Conservation (phyloP, 2,113 vertebrate genomes). For the Promerops cafer region DNA sequence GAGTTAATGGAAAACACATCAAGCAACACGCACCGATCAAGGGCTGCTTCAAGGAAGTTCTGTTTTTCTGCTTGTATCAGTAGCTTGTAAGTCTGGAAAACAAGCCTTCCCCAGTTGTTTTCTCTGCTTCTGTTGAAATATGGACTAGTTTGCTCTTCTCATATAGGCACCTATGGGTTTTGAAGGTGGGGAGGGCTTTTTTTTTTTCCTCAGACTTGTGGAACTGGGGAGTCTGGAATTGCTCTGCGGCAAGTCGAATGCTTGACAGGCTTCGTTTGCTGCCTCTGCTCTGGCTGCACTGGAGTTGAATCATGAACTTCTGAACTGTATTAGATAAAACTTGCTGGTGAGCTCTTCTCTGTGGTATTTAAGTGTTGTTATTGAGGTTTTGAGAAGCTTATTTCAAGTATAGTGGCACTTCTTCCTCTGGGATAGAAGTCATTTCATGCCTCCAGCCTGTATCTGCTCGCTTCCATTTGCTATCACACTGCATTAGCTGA, state of each 20-base stretch:
- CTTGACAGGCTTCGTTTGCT: neutral
- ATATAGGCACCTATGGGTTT: accelerated
- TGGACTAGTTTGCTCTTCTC: neutral
- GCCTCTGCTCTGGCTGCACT: neutral
- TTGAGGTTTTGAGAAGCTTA: neutral
- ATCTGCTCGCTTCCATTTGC: accelerated
- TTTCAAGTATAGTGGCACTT: neutral
- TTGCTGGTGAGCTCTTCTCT: neutral
- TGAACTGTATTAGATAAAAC: neutral
- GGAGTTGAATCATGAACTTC: neutral
- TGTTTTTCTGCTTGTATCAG: neutral
- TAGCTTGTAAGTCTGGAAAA: neutral
- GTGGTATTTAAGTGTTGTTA: neutral
- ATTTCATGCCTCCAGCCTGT: neutral
- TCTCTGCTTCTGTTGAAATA: neutral
- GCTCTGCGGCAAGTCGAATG: neutral
- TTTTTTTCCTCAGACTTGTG: neutral
- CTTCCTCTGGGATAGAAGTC: neutral
- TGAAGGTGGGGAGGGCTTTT: neutral
- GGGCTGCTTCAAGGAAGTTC: neutral
- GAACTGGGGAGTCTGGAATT: neutral
- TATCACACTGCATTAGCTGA: neutral
- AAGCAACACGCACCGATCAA: neutral
- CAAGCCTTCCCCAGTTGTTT: neutral
- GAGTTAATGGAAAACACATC: neutral